Evolutionary conservation across 1,140 invertebrate genomes (phyloP).

Genomic region (Mercenaria mercenaria): DNA sequence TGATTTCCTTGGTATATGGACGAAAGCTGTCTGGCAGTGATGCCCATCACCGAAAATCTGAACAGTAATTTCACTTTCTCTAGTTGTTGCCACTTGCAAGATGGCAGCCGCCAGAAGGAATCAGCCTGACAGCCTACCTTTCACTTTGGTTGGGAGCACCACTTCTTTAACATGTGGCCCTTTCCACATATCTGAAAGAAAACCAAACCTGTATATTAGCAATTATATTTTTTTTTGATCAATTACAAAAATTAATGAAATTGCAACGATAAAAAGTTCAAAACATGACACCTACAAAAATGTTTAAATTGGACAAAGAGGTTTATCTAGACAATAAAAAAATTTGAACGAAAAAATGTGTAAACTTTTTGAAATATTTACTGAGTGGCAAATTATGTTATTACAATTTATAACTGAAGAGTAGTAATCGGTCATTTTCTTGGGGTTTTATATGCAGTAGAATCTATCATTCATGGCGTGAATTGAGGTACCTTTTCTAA

Average conservation of each 20-base stretch:
- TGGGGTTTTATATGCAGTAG: no score
- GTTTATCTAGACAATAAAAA: no score
- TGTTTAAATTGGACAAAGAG: no score
- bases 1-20: neutral
- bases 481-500: neutral
- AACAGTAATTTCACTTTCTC: conserved; percentile 6
- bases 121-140: neutral
- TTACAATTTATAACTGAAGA: neutral
- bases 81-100: conserved; percentile 21
- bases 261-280: no score
- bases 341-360: neutral
- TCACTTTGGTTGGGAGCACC: neutral
- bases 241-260: no score
- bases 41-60: neutral
- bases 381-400: no score
- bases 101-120: neutral
- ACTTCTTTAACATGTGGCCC: neutral
- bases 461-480: neutral
- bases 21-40: neutral
- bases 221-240: no score
- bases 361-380: no score
- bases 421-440: neutral
- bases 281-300: neutral
- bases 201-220: no score
- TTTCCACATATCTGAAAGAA: no score